These are phyloP conservation scores for Falco novaeseelandiae DNA, from an alignment of 2,797 vertebrate species.

Conservation along the genomic window DNA sequence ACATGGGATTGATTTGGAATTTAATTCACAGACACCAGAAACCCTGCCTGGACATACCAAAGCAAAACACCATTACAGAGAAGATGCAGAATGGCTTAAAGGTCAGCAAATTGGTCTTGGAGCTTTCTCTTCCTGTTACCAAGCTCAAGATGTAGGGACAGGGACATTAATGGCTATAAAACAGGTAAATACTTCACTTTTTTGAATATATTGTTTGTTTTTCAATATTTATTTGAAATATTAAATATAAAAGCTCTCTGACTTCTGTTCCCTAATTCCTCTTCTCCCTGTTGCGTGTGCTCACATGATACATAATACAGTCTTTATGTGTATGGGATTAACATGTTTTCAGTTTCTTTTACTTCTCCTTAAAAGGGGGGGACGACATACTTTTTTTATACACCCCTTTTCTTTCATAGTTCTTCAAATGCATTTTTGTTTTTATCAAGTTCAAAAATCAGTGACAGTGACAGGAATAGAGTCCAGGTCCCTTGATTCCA, in stretches of 20 bases:
- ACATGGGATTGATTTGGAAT: not conserved
- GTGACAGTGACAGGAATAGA: not conserved
- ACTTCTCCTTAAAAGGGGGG: not conserved
- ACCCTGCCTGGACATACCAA: conserved; percentile 90
- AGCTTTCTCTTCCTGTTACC: conserved; percentile 91
- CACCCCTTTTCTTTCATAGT: not conserved
- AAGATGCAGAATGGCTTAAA: conserved; percentile 88
- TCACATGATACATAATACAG: not conserved
- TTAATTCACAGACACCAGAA: conserved; percentile 84
- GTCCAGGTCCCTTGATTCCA: not conserved
- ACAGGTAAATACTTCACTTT: conserved; percentile 77
- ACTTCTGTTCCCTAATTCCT: not conserved
- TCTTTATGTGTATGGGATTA: not conserved
- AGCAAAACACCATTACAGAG: conserved; percentile 88
- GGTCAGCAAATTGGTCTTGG: conserved; percentile 91
- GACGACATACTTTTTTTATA: not conserved
- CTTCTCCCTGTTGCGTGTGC: not conserved
- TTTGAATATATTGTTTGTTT: not conserved
- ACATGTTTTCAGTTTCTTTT: not conserved
- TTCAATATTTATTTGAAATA: not conserved
- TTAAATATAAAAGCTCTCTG: not conserved
- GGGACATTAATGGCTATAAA: conserved; percentile 91
- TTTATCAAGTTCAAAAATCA: not conserved
- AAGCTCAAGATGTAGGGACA: conserved; percentile 90
- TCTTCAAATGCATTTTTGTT: not conserved